Percentiles rank a stretch among this genome's conserved stretches.
Conservation (phyloP, 2,113 vertebrate genomes). For the Catagonus wagneri region DNA sequence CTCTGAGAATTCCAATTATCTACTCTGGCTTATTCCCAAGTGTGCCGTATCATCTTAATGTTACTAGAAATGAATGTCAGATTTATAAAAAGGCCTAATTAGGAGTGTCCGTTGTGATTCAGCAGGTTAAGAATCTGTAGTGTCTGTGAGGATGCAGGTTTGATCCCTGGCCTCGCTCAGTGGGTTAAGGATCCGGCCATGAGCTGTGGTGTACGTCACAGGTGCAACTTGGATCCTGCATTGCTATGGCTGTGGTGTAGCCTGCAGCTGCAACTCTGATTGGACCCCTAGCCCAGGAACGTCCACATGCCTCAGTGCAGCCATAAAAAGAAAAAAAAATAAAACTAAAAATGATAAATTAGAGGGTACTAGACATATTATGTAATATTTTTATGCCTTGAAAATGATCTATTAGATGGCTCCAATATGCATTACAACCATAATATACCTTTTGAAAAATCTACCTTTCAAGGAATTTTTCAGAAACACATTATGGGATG, state of each 20-base stretch:
- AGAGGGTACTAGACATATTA: not conserved
- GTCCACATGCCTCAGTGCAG: too few species aligned
- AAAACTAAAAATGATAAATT: not conserved
- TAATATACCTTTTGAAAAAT: slow-evolving; percentile 27
- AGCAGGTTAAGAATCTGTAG: too few species aligned
- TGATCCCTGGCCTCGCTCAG: too few species aligned
- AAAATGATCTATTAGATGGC: not conserved
- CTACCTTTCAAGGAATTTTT: not conserved
- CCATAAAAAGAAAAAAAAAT: too few species aligned
- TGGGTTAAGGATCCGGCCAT: too few species aligned
- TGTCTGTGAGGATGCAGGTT: too few species aligned
- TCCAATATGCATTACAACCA: not conserved
- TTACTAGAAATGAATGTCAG: not conserved
- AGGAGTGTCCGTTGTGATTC: too few species aligned
- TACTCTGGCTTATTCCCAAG: not conserved
- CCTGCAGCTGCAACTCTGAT: too few species aligned
- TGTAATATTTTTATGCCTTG: not conserved
- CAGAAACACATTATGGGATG: not conserved
- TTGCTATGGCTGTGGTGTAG: too few species aligned
- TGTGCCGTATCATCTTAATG: not conserved
- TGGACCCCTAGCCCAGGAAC: too few species aligned
- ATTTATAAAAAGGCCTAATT: not conserved
- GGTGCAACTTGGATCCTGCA: too few species aligned
- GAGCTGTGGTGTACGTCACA: too few species aligned
- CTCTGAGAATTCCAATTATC: not conserved